phyloP scores from a whole-genome alignment of 2,888 invertebrate genomes.

The Drosophila bunnanda region DNA sequence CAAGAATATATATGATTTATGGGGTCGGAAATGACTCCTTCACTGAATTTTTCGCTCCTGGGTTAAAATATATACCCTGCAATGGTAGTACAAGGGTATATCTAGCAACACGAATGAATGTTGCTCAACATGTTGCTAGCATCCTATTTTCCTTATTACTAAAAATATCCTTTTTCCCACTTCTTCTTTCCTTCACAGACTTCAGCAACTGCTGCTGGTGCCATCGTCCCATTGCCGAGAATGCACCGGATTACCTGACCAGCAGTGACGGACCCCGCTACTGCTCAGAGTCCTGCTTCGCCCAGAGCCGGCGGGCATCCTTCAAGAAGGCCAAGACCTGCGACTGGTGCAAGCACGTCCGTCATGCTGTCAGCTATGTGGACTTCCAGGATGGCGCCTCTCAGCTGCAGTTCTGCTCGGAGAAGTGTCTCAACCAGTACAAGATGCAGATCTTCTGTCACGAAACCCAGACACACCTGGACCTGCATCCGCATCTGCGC shows the following conservation, averaged over 20 bases:
- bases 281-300: constrained; percentile 96
- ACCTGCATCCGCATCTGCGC: constrained; percentile 91
- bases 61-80: too few relatives aligned
- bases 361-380: constrained; percentile 95
- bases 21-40: too few relatives aligned
- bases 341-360: constrained; percentile 96
- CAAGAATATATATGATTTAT: too few relatives aligned
- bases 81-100: too few relatives aligned
- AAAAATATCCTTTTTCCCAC: neutral
- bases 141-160: neutral
- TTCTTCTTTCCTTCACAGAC: constrained; percentile 82
- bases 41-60: too few relatives aligned
- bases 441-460: constrained; percentile 98
- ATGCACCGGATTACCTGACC: constrained; percentile 85
- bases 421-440: constrained; percentile 97
- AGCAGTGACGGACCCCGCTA: constrained; percentile 85
- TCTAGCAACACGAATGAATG: too few relatives aligned
- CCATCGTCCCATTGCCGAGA: constrained; percentile 88
- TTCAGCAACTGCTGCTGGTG: constrained; percentile 91
- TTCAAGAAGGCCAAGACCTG: constrained; percentile 96
- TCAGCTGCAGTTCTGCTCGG: constrained; percentile 95
- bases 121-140: too few relatives aligned
- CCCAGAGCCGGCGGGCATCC: constrained; percentile 94
- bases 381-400: constrained; percentile 96
- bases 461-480: constrained; percentile 95